These are phyloP conservation scores for Notolabrus celidotus DNA, from an alignment of 2,797 vertebrate species.

Conservation along the genomic window DNA sequence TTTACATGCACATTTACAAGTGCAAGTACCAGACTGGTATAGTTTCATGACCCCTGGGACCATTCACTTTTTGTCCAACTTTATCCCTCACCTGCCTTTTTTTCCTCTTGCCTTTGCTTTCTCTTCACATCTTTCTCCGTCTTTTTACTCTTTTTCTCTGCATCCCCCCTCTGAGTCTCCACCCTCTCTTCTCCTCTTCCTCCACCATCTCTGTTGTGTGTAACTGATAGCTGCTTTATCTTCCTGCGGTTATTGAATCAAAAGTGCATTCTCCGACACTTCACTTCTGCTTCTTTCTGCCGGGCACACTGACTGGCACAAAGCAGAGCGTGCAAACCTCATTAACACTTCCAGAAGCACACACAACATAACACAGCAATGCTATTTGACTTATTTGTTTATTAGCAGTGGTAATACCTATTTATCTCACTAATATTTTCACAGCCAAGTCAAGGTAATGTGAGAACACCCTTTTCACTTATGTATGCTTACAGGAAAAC, in stretches of 20 bases:
- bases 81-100: neutral
- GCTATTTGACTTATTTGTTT: constrained; percentile 41
- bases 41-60: constrained; percentile 1
- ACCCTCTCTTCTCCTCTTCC: constrained; percentile 9
- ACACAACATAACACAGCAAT: constrained; percentile 7
- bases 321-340: constrained; percentile 16
- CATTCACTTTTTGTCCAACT: constrained; percentile 1
- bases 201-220: constrained; percentile 48
- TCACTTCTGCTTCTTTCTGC: constrained; percentile 23
- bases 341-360: constrained; percentile 3
- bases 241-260: constrained; percentile 74
- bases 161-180: no score
- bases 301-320: constrained; percentile 15
- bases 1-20: constrained; percentile 27
- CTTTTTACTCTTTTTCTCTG: constrained; percentile 7
- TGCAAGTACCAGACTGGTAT: constrained; percentile 10
- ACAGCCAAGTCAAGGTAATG: constrained; percentile 59
- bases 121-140: constrained; percentile 19
- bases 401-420: constrained; percentile 31
- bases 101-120: neutral
- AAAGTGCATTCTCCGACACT: constrained; percentile 68
- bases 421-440: constrained; percentile 55
- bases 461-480: constrained; percentile 62
- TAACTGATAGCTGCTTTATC: constrained; percentile 78
- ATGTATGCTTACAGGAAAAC: constrained; percentile 71